Base-by-base conservation (phyloP, 1,140 invertebrate genomes). In the Pseudobourletiella spinata region DNA sequence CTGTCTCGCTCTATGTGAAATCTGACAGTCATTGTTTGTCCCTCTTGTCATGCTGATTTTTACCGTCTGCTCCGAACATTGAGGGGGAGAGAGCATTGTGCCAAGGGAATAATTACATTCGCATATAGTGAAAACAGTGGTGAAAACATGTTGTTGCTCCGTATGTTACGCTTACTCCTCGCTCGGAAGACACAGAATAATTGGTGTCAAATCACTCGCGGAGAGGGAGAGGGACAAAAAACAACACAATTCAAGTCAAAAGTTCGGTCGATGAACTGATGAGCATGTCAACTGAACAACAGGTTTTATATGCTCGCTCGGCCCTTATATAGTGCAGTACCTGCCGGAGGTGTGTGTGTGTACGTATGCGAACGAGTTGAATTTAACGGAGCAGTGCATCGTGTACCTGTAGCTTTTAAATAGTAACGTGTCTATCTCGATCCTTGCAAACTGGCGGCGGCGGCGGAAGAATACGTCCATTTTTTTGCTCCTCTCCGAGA, bases 211-310 rank as follows among this genome's bases (percentile, higher is more conserved):
- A 39, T 39, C 32, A 48, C 11, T 6, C 14, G 20, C 44, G n/a
- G 35, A 48, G 44, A 48, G 44, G 14, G 44, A 48, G 44, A 48
- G 44, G 44, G 18, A 48, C 20, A 48, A 48, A 48, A 48, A 48
- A 48, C 11, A 39, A 39, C 22, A 48, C 20, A 48, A 48, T 48
- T 48, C 44, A n/a, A 60, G 32, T n/a, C 59, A 22, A 50, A 24
- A 60, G 59, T 48, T 60, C 59, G 59, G 59, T 60, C 59, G 50
- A 60, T 60, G 59, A 60, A 60, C 59, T 42, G 50, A 52, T 52
- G 48, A 60, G 50, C 59, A 39, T 60, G 59, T 60, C 59, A 60
- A 20, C 46, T 52, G 18, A 26, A 58, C 42, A 50, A 46, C 46
- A 60, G 30, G 59, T 60, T 50, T 39, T 22, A 51, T 54, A 59